Evolutionary conservation across 2,113 vertebrate species (phyloP), one percentile per base, ranked within the genome.

Genomic region (Climacteris rufus): DNA sequence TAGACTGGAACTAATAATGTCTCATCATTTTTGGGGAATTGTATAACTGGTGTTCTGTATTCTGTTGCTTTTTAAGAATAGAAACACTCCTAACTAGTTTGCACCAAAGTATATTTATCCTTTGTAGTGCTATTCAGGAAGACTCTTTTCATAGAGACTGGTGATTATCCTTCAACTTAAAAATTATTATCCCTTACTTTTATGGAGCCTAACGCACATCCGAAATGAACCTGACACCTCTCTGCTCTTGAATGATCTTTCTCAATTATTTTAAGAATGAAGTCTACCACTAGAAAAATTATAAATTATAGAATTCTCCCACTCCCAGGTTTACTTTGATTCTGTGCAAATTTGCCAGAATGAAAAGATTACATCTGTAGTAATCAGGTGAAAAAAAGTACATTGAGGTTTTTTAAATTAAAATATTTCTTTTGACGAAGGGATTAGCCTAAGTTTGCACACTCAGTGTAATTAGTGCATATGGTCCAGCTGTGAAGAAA

Each of bases 401-500:
- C 81, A 88, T 79, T 63, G 77, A 92, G 96, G 71, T 95, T 97
- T 96, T 94, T 92, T 53, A 89, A 95, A 94, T 95, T 93, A 93
- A 97, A 97, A 85, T 82, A 94, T 95, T 97, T 96, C 97, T 96
- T 97, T 93, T 87, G 94, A 97, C 90, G 70, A 95, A 96, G 93
- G 97, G 96, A 98, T 97, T 97, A 95, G 97, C 95, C 94, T 91
- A 97, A 98, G 96, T 97, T 97, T 98, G 97, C 96, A 94, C 91
- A 97, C 95, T 95, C 96, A 89, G 95, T 97, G 97, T 98, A 98
- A 98, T 98, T 97, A 98, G 98, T 98, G 98, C 98, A 98, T 98
- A 98, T 98, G 98, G 98, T 98, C 98, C 98, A 98, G 98, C 98
- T 98, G 98, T 98, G 98, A 98, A 97, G 98, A 97, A 98, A 97